Conservation (phyloP, 2,888 invertebrate genomes). For the Icerya purchasi region DNA sequence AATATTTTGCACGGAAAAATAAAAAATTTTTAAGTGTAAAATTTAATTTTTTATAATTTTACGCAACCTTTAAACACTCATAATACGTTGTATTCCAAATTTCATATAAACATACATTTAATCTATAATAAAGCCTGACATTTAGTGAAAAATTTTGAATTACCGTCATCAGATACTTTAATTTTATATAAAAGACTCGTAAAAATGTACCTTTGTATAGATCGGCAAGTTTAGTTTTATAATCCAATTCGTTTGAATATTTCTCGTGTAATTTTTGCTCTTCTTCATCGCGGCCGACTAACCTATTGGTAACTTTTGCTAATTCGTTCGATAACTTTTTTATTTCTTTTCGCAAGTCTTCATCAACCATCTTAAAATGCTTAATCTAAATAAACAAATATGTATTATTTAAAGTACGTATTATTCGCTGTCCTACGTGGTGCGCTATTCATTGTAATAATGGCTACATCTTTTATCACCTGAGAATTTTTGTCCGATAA, state of each 20-base stretch:
- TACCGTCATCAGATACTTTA: too few species aligned
- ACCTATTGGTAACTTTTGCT: conserved; percentile 43
- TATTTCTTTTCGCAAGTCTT: conserved; percentile 44
- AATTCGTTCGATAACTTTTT: conserved; percentile 42
- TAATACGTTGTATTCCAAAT: too few species aligned
- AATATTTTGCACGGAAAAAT: too few species aligned
- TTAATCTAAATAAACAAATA: conserved; percentile 22
- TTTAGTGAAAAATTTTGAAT: too few species aligned
- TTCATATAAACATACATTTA: too few species aligned
- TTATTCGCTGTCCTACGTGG: not conserved
- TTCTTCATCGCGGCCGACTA: conserved; percentile 50
- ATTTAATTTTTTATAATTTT: too few species aligned
- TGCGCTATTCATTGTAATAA: not conserved
- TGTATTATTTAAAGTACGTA: not conserved
- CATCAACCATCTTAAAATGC: conserved; percentile 44
- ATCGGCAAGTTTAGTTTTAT: conserved; percentile 63
- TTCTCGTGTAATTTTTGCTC: conserved; percentile 44
- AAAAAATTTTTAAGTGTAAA: too few species aligned
- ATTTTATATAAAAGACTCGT: not conserved
- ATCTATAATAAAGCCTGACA: too few species aligned
- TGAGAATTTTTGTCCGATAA: conserved; percentile 60
- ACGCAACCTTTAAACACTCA: too few species aligned
- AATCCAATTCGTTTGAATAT: conserved; percentile 57
- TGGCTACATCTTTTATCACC: not conserved
- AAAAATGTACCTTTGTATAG: conserved; percentile 42